A percentile compares a stretch with the other conserved stretches of the same genome.
Evolutionary conservation across 2,888 invertebrate genomes (phyloP).

Genomic region (Coleophora flavipennella): DNA sequence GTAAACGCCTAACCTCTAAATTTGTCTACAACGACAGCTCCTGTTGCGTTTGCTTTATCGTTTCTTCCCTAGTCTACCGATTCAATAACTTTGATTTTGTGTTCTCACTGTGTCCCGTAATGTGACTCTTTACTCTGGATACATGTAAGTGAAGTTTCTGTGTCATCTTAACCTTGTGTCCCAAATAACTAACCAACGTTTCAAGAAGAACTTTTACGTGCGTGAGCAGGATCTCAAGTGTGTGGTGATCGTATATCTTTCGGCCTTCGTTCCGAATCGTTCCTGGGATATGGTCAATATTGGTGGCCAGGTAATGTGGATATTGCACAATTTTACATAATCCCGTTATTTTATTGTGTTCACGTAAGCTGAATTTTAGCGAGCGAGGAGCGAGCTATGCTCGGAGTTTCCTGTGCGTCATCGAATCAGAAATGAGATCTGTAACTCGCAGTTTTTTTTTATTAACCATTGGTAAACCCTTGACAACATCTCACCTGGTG

Average conservation of each 20-base stretch:
- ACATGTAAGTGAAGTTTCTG: constrained; percentile 60
- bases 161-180: constrained; percentile 47
- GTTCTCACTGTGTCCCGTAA: constrained; percentile 29
- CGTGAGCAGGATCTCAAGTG: too few species aligned
- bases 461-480: too few species aligned
- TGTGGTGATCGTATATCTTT: too few species aligned
- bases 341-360: constrained; percentile 4
- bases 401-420: too few species aligned
- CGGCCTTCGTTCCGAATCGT: constrained; percentile 23
- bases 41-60: constrained; percentile 45
- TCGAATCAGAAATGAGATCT: too few species aligned
- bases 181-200: constrained; percentile 41
- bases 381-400: too few species aligned
- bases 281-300: constrained; percentile 41
- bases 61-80: constrained; percentile 33
- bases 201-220: constrained; percentile 34
- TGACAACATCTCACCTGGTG: too few species aligned
- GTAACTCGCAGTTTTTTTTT: too few species aligned
- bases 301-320: constrained; percentile 35
- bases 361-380: constrained; percentile 6
- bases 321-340: constrained; percentile 13
- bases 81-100: constrained; percentile 48
- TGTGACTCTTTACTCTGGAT: constrained; percentile 33
- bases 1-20: constrained; percentile 60
- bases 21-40: constrained; percentile 67